phyloP scores from a whole-genome alignment of 2,113 vertebrate genomes.

The Ammodytes marinus region DNA sequence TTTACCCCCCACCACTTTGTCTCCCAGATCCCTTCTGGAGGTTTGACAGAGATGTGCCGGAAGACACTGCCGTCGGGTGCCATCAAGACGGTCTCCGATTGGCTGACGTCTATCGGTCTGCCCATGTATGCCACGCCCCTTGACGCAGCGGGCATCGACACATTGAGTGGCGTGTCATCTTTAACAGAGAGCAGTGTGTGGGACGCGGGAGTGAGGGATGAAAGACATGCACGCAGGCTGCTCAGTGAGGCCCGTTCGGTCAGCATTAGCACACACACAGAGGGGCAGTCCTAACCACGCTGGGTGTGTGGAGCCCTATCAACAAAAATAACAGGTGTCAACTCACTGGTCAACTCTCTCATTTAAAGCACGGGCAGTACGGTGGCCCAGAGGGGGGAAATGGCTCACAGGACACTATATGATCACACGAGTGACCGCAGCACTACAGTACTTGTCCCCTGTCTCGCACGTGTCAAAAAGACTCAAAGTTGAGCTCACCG shows the following conservation, averaged over 20 bases:
- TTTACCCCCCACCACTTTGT: neutral
- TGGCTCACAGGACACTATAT: constrained; percentile 16
- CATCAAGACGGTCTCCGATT: constrained; percentile 89
- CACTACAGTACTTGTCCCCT: constrained; percentile 42
- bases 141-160: constrained; percentile 87
- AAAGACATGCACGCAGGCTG: constrained; percentile 91
- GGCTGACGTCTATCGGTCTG: constrained; percentile 94
- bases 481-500: constrained; percentile 29
- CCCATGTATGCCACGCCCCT: constrained; percentile 91
- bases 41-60: constrained; percentile 93
- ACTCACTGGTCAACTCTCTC: constrained; percentile 46
- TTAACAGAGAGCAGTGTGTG: constrained; percentile 89
- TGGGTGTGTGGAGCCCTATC: neutral
- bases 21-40: constrained; percentile 93
- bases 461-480: constrained; percentile 45
- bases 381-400: constrained; percentile 8
- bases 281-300: constrained; percentile 61
- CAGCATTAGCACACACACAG: constrained; percentile 79
- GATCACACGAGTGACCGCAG: constrained; percentile 12
- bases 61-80: constrained; percentile 89
- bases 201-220: constrained; percentile 92
- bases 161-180: constrained; percentile 89
- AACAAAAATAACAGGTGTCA: constrained; percentile 35
- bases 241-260: constrained; percentile 89
- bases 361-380: constrained; percentile 34